Base-by-base conservation (phyloP, 2,888 invertebrate genomes). In the Cephus spinipes region DNA sequence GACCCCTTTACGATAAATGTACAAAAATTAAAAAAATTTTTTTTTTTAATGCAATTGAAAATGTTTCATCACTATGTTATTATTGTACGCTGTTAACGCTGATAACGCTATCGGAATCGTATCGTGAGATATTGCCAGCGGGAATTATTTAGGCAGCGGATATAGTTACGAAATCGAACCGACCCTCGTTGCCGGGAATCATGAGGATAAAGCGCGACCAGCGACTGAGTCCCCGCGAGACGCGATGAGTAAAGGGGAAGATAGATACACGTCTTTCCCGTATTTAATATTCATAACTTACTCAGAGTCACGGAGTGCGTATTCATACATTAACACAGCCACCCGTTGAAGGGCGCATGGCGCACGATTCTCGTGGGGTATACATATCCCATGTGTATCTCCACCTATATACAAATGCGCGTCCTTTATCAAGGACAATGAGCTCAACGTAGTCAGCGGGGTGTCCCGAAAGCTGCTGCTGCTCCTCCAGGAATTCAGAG, bases 241-340 rank as follows among this genome's bases (percentile, higher is more conserved):
- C 55, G 55, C 23, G 55, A 55, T 55, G 55, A 55, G 55, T 55
- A 23, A 55, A 55, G 23, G 55, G 55, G 55, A 55, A 55, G 55
- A 55, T 9, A 23, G 31, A 23, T 32, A 32, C 23, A 6, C 32
- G 31, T 71, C 71, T 71, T 71, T 33, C 12, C n/a, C 34, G 35
- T 35, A 74, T 81, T 85, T 85, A 85, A 85, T 85, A 85, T 85
- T 85, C 85, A 85, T 85, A 85, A 85, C 82, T 81, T 71, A 71
- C 71, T 71, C 71, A 31, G 55, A 55, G 55, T 55, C 55, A 23
- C 55, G 23, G 23, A 55, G 55, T 55, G 55, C 55, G 23, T 55
- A 55, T 55, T 55, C 55, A 55, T 55, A 55, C 23, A 55, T 55
- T 55, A 55, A 55, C 55, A 55, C 55, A 55, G 23, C 55, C 23